A percentile compares a stretch with the other conserved stretches of the same genome.
Conservation (phyloP, 2,113 vertebrate genomes). For the Salvelinus sp. region DNA sequence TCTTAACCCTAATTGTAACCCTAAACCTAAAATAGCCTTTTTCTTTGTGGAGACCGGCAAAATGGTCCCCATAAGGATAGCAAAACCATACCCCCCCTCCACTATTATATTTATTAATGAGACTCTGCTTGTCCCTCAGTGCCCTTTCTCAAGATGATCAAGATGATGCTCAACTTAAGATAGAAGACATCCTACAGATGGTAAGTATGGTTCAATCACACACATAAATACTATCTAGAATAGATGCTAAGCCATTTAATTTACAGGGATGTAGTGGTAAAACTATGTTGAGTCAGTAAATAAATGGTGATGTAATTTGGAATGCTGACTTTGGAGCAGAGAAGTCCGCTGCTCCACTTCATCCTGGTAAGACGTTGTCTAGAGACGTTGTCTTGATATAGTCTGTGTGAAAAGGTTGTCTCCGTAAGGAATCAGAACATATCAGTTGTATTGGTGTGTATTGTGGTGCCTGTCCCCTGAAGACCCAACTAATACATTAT, state of each 20-base stretch:
- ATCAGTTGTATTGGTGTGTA: not conserved
- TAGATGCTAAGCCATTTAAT: too few relatives aligned
- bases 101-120: too few relatives aligned
- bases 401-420: too few relatives aligned
- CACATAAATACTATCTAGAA: too few relatives aligned
- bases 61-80: too few relatives aligned
- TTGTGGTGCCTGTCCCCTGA: slow-evolving; percentile 5
- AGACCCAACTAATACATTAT: too few relatives aligned
- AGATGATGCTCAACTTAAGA: slow-evolving; percentile 87
- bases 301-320: slow-evolving; percentile 21
- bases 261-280: not conserved
- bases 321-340: slow-evolving; percentile 54
- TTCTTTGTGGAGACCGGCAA: too few relatives aligned
- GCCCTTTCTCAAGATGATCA: slow-evolving; percentile 93
- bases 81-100: too few relatives aligned
- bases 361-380: slow-evolving; percentile 65
- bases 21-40: too few relatives aligned
- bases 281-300: not conserved
- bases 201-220: slow-evolving; percentile 71
- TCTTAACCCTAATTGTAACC: too few relatives aligned
- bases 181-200: slow-evolving; percentile 88
- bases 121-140: slow-evolving; percentile 61
- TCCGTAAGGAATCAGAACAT: too few relatives aligned
- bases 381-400: not conserved
- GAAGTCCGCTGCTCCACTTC: slow-evolving; percentile 68